Evolutionary conservation across 2,113 vertebrate species (phyloP).

Genomic region (Notarius quadriscutis): DNA sequence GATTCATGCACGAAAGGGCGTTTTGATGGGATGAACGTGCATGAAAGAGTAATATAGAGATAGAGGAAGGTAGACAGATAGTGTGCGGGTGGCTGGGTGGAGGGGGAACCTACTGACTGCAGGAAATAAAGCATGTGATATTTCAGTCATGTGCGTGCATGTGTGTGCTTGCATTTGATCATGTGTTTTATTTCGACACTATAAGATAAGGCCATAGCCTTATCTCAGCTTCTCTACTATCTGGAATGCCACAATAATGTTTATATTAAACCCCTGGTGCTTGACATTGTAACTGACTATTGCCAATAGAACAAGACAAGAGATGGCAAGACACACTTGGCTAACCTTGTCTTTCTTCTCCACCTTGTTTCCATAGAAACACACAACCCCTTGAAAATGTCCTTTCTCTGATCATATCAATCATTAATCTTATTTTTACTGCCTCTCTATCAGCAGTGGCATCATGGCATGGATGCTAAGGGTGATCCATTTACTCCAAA

Average conservation of each 20-base stretch:
- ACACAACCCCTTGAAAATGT: conserved; percentile 40
- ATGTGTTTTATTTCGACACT: conserved; percentile 66
- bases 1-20: conserved; percentile 53
- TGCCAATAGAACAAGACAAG: conserved; percentile 39
- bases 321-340: conserved; percentile 28
- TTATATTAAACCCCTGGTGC: conserved; percentile 46
- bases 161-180: conserved; percentile 19
- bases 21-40: conserved; percentile 49
- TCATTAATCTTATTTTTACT: conserved; percentile 45
- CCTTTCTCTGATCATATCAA: conserved; percentile 51
- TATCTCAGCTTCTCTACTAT: conserved; percentile 56
- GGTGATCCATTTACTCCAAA: not conserved
- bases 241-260: conserved; percentile 46
- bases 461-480: not conserved
- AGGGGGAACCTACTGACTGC: conserved; percentile 57
- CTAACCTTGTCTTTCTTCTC: not conserved
- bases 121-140: conserved; percentile 77
- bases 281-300: conserved; percentile 24
- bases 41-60: conserved; percentile 23
- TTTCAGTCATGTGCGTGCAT: conserved; percentile 65
- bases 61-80: conserved; percentile 56
- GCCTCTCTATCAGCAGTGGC: conserved; percentile 29
- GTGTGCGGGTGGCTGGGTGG: conserved; percentile 46
- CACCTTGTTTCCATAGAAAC: conserved; percentile 58
- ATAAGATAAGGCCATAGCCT: conserved; percentile 54